Percentiles rank a stretch among this genome's conserved stretches.
These are phyloP conservation scores for Danionella cerebrum DNA, from an alignment of 2,113 vertebrate genomes.

Conservation along the genomic window DNA sequence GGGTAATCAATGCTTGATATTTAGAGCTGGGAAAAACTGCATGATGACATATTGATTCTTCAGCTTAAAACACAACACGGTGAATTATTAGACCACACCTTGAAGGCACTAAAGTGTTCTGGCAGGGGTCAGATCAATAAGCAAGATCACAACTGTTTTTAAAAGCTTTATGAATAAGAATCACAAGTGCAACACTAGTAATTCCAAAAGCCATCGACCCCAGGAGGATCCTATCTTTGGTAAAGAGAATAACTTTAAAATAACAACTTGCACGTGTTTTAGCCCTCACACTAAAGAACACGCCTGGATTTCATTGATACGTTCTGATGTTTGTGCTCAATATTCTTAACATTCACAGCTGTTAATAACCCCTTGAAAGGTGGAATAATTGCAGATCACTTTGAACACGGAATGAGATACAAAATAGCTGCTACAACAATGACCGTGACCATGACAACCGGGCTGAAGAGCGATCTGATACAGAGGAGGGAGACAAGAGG, in stretches of 20 bases:
- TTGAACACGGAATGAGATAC: slow-evolving; percentile 24
- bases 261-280: background rate
- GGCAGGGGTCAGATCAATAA: background rate
- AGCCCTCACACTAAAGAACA: background rate
- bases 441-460: slow-evolving; percentile 32
- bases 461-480: slow-evolving; percentile 6
- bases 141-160: background rate
- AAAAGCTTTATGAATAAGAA: background rate
- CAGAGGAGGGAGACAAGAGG: background rate
- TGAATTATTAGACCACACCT: background rate
- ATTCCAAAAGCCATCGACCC: background rate
- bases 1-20: background rate
- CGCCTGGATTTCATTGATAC: background rate
- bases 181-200: background rate
- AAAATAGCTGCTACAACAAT: slow-evolving; percentile 27
- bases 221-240: background rate
- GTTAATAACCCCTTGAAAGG: slow-evolving; percentile 19
- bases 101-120: background rate
- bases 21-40: background rate
- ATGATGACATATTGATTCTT: slow-evolving; percentile 3
- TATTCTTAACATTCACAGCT: slow-evolving; percentile 13
- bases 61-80: background rate
- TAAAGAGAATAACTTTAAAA: background rate
- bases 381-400: slow-evolving; percentile 24
- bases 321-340: background rate